Percentiles rank a stretch among this genome's conserved stretches.
Evolutionary conservation across 2,113 vertebrate species (phyloP).

Genomic region (Aramus guarauna): DNA sequence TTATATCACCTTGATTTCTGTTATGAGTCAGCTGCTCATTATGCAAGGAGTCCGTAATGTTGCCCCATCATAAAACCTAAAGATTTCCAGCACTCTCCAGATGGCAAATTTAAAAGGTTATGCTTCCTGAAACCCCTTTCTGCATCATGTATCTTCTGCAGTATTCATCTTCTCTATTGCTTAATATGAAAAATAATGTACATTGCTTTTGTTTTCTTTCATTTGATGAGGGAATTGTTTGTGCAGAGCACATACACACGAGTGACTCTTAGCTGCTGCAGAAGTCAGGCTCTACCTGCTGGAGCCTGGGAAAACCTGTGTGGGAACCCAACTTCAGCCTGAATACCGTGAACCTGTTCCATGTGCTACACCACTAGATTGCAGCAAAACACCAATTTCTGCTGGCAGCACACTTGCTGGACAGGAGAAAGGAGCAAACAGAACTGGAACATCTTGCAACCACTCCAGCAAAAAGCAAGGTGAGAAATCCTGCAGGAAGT

Average conservation of each 20-base stretch:
- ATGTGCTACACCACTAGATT: conserved; percentile 34
- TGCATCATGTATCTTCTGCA: background rate
- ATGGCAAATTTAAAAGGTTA: background rate
- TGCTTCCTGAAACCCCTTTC: background rate
- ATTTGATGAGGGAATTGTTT: background rate
- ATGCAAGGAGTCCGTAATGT: too few relatives aligned
- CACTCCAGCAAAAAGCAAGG: background rate
- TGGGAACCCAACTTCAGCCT: background rate
- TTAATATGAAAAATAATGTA: background rate
- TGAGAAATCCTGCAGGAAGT: background rate
- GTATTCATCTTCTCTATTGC: background rate
- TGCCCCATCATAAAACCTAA: background rate
- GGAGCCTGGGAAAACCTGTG: background rate
- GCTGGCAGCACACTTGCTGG: background rate
- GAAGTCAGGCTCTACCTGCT: background rate
- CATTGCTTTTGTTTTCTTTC: background rate
- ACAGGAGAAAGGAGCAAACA: background rate
- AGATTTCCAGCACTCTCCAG: background rate
- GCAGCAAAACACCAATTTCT: conserved; percentile 44
- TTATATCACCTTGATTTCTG: background rate
- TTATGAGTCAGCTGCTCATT: background rate
- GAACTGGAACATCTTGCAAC: background rate
- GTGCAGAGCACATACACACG: background rate
- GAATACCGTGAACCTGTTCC: background rate
- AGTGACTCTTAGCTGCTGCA: background rate